Evolutionary conservation across 1,140 invertebrate species (phyloP).

Genomic region (Chironomus tepperi): DNA sequence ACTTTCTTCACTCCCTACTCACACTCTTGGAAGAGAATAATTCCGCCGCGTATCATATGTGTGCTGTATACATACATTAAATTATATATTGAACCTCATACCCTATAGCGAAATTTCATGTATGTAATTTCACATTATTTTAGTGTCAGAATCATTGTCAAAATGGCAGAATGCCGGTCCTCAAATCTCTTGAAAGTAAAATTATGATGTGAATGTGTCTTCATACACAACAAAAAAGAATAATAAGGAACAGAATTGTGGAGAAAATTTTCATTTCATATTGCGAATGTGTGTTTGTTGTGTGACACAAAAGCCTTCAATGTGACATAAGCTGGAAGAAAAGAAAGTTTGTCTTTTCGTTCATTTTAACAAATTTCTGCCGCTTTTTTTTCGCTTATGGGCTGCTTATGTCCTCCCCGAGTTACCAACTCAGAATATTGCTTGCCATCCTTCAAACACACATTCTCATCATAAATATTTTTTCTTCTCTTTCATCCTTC

Average conservation of each 20-base stretch:
- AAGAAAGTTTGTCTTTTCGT: not conserved
- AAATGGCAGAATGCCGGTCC: not conserved
- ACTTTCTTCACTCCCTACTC: not conserved
- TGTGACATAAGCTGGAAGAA: constrained; percentile 14
- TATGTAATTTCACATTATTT: not conserved
- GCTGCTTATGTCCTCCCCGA: not conserved
- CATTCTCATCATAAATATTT: constrained; percentile 20
- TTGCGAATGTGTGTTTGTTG: not conserved
- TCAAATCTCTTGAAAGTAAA: not conserved
- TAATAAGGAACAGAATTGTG: no score
- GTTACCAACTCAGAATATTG: not conserved
- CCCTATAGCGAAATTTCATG: no score
- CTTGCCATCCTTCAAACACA: constrained; percentile 19
- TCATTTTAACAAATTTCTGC: not conserved
- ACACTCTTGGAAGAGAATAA: no score
- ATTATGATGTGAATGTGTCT: constrained; percentile 13
- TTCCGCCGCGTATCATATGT: not conserved
- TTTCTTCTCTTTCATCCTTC: not conserved
- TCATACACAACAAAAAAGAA: no score
- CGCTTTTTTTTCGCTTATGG: constrained; percentile 16
- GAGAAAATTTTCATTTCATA: no score
- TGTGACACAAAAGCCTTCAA: constrained; percentile 12
- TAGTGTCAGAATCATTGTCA: constrained; percentile 12
- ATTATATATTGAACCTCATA: no score
- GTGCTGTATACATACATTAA: not conserved